Evolutionary conservation across 2,797 vertebrate genomes (phyloP).

Genomic region (Cossypha niveicapilla): DNA sequence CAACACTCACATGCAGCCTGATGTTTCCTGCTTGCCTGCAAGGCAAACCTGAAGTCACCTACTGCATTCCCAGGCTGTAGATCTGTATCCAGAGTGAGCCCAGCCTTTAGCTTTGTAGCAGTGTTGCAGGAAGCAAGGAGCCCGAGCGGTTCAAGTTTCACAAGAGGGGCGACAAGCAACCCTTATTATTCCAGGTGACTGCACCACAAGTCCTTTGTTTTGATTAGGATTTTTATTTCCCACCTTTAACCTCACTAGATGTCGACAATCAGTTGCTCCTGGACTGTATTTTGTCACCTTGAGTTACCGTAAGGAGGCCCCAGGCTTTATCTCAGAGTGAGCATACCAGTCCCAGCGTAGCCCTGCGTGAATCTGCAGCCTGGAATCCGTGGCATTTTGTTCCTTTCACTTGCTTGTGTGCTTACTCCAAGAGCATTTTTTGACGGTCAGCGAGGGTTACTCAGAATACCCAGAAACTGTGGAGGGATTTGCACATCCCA

Average conservation of each 20-base stretch:
- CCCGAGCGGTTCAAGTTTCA: background rate
- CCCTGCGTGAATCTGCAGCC: constrained; percentile 6
- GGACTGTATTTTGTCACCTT: background rate
- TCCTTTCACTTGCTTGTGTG: background rate
- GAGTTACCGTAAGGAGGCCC: background rate
- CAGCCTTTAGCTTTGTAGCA: background rate
- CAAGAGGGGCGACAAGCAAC: background rate
- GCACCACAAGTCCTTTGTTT: constrained; percentile 24
- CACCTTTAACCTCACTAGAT: constrained; percentile 42
- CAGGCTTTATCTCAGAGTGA: constrained; percentile 28
- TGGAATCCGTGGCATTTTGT: constrained; percentile 37
- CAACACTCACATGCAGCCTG: background rate
- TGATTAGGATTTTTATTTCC: constrained; percentile 2
- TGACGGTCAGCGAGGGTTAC: background rate
- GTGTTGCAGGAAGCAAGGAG: background rate
- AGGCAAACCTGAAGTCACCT: background rate
- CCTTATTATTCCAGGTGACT: constrained; percentile 52
- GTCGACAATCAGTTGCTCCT: background rate
- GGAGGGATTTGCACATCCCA: background rate
- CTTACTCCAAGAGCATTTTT: background rate
- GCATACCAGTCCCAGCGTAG: background rate
- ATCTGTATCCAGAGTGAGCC: fast-evolving
- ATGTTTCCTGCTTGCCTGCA: background rate
- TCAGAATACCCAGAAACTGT: background rate
- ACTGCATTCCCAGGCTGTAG: background rate